A percentile compares a stretch with the other conserved stretches of the same genome.
Conservation (phyloP, 23 tunicate genomes). For the Trididemnum miniatum region DNA sequence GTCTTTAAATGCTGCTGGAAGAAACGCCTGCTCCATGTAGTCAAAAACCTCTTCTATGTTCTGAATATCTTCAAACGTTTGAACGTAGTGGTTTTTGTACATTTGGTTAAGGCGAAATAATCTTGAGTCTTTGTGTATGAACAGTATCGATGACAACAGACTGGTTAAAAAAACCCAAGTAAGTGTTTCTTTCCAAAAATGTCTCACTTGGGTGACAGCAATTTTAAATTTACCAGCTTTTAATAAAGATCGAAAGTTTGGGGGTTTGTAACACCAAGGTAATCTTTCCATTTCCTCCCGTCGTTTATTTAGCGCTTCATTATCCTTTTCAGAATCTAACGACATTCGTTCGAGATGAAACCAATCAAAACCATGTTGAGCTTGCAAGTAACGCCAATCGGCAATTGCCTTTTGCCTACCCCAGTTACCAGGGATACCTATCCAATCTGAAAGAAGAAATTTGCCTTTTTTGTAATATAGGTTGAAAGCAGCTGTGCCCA, state of each 20-base stretch:
- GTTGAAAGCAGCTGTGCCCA: conserved; percentile 30
- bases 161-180: conserved; percentile 42
- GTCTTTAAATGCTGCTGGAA: conserved; percentile 37
- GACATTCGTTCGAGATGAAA: neutral
- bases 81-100: conserved; percentile 11
- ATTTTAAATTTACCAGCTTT: conserved; percentile 61
- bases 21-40: conserved; percentile 41
- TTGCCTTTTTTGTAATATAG: neutral
- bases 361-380: neutral
- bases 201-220: conserved; percentile 66
- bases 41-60: conserved; percentile 21
- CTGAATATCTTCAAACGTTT: conserved; percentile 30
- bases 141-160: conserved; percentile 36
- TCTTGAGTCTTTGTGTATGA: conserved; percentile 44
- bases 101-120: conserved; percentile 26
- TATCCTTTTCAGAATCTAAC: neutral
- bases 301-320: neutral
- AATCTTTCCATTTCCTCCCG: conserved; percentile 15
- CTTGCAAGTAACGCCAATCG: conserved; percentile 44
- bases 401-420: conserved; percentile 41
- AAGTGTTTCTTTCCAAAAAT: conserved; percentile 62
- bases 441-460: conserved; percentile 41
- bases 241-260: conserved; percentile 26
- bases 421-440: conserved; percentile 45
- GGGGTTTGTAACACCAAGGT: conserved; percentile 43